Conservation (phyloP, 1,140 invertebrate genomes). For the Bombus ignitus region DNA sequence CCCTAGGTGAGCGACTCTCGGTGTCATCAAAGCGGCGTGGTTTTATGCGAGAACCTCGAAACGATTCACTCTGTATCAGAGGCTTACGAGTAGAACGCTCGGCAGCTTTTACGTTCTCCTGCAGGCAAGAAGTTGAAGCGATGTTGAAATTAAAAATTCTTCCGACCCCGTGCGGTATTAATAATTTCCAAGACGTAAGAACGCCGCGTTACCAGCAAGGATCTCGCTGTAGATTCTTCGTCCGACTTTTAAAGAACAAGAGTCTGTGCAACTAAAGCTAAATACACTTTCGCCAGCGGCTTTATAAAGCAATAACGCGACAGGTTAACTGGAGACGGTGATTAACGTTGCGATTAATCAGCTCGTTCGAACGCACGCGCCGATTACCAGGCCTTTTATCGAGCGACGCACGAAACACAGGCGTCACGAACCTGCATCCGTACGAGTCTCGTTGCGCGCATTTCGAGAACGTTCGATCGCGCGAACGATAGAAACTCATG, state of each 20-base stretch:
- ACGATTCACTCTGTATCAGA: not conserved
- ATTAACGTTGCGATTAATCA: conserved; percentile 65
- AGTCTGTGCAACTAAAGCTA: conserved; percentile 16
- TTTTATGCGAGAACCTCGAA: not conserved
- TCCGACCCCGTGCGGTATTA: not conserved
- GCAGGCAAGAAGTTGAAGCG: not conserved
- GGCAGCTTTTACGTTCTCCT: not conserved
- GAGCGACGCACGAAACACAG: not conserved
- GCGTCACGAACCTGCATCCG: not conserved
- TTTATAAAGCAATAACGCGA: conserved; percentile 32
- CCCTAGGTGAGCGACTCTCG: not conserved
- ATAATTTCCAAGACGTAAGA: conserved; percentile 6
- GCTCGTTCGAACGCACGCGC: conserved; percentile 39
- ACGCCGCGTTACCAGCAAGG: not conserved
- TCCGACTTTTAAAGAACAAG: not conserved
- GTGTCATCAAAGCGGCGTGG: not conserved
- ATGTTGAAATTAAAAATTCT: conserved; percentile 20
- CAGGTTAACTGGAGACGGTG: conserved; percentile 52
- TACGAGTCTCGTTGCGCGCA: not conserved
- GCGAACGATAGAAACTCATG: too few relatives aligned
- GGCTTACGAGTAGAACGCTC: not conserved
- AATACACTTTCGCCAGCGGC: conserved; percentile 21
- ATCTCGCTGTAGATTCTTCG: conserved; percentile 11
- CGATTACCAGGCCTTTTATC: conserved; percentile 48
- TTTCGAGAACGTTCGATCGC: not conserved